phyloP scores from a whole-genome alignment of 1,140 invertebrate species.

The Eriosoma lanigerum region DNA sequence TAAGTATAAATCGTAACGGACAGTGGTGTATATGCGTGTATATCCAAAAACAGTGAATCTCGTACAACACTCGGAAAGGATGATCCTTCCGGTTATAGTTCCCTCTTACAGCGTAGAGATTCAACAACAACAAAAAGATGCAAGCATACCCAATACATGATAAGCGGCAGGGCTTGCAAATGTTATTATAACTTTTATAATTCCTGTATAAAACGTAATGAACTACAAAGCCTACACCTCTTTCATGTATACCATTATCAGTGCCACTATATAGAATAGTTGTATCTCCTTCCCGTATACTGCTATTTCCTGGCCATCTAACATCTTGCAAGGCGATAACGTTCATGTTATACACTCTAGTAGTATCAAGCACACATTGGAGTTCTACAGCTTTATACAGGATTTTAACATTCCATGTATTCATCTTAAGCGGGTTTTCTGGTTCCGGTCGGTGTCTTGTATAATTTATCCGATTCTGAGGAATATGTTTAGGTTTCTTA shows the following conservation, averaged over 20 bases:
- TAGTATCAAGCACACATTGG: conserved; percentile 1
- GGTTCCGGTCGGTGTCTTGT: neutral
- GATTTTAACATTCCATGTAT: neutral
- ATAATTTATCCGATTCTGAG: neutral
- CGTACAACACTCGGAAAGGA: too few relatives aligned
- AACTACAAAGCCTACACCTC: neutral
- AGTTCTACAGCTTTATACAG: neutral
- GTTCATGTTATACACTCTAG: neutral
- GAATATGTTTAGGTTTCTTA: conserved; percentile 10
- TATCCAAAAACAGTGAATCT: too few relatives aligned
- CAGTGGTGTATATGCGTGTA: too few relatives aligned
- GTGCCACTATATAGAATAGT: too few relatives aligned
- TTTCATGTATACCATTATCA: neutral
- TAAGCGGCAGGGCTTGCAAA: too few relatives aligned
- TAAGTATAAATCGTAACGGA: too few relatives aligned
- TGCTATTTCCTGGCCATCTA: neutral
- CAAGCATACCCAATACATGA: too few relatives aligned
- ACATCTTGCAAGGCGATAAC: conserved; percentile 4
- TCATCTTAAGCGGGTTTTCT: neutral
- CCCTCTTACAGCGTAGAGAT: too few relatives aligned
- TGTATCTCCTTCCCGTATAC: too few relatives aligned
- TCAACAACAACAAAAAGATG: too few relatives aligned
- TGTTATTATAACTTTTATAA: too few relatives aligned
- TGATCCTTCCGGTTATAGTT: too few relatives aligned
- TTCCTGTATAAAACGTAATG: conserved; percentile 2